Evolutionary conservation across 2,888 invertebrate species (phyloP), one percentile per base, ranked within the genome.

Genomic region (Bimastos eiseni): DNA sequence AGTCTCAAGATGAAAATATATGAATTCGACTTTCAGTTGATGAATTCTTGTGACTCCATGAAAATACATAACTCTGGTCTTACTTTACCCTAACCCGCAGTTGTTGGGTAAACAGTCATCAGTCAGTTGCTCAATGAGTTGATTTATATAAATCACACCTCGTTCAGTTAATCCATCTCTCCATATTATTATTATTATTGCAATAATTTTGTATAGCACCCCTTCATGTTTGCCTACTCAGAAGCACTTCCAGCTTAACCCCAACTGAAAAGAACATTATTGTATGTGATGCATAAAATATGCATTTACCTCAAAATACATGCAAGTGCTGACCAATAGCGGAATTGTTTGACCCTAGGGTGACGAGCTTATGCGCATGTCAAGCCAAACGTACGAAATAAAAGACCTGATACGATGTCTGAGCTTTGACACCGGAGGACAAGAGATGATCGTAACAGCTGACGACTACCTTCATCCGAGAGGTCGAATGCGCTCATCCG

Each of bases 391-490:
- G n/a, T 96, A 97, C 96, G 98, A 98, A 95, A 97, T 97, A 94
- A 97, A 97, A 94, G 97, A 98, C 94, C 96, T 97, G 93, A 97
- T 98, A 92, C 96, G 97, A 91, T 97, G 96, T 89, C 97, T 97
- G 90, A 96, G 97, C 15, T 96, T 97, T 93, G 97, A 97, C 93
- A 97, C 97, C 1, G 97, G 97, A 90, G 0, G 97, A 97, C 94
- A 96, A 97, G 33, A 97, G 94, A 96, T 97, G n/a, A 96, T 98
- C 88, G 97, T 97, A 91, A 98, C 98, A 94, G 97, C 97, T 0
- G 98, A 98, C 93, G 98, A 98, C 94, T 98, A 98, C 94, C 96
- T 98, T 49, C 98, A 98, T 94, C 98, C 98, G 0, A 92, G 93
- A 36, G 90, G n/a, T 41, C 89, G 49, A 89, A 89, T 89, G 15